These are phyloP conservation scores for Marcusenius ussheri DNA, from an alignment of 2,113 vertebrate species.

Conservation along the genomic window DNA sequence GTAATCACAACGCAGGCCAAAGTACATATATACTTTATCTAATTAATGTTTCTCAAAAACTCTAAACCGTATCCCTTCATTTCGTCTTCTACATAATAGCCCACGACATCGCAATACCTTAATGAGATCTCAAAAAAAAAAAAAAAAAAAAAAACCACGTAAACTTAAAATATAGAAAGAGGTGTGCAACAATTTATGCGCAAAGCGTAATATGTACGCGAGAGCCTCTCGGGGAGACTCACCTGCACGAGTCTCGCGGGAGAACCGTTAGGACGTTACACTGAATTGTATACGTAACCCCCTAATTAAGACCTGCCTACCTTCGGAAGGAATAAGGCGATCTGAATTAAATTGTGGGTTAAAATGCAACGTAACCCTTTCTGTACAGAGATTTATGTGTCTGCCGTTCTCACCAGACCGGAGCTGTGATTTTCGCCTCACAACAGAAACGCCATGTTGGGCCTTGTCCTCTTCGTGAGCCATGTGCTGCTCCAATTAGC, in stretches of 20 bases:
- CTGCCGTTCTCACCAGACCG: conserved; percentile 30
- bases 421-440: conserved; percentile 38
- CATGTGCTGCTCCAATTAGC: conserved; percentile 33
- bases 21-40: background rate
- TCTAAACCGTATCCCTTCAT: background rate
- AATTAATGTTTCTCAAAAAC: background rate
- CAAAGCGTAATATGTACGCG: background rate
- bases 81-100: background rate
- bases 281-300: background rate
- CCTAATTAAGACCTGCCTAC: background rate
- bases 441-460: conserved; percentile 36
- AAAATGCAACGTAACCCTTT: background rate
- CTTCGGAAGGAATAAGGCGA: background rate
- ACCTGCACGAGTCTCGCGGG: background rate
- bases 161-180: background rate
- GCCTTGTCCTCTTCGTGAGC: conserved; percentile 34
- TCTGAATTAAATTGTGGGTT: background rate
- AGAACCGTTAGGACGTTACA: background rate
- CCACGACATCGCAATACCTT: background rate
- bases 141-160: background rate
- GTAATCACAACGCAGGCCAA: background rate
- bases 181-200: background rate
- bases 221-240: background rate
- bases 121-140: background rate
- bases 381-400: background rate